phyloP scores from a whole-genome alignment of 2,888 invertebrate genomes.

The Pteria penguin region DNA sequence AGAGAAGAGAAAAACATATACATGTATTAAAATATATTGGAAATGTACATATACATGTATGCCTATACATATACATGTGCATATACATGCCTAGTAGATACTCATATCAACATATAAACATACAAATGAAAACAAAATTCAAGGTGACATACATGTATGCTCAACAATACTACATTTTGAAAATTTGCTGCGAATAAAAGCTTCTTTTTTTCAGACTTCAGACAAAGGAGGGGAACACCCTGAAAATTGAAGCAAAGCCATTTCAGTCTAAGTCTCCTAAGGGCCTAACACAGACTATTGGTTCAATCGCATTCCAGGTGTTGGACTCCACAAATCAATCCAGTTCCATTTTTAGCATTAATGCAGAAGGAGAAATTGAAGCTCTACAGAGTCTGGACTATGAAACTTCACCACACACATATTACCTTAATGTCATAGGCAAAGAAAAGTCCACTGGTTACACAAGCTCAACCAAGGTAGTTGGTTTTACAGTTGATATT shows the following conservation, averaged over 20 bases:
- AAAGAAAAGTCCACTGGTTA: slow-evolving; percentile 98
- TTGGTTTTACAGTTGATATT: neutral
- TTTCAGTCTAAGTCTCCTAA: slow-evolving; percentile 94
- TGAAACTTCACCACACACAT: slow-evolving; percentile 85
- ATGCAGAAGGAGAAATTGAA: slow-evolving; percentile 87
- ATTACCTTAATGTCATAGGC: slow-evolving; percentile 95
- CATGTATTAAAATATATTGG: no score
- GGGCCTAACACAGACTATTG: slow-evolving; percentile 33
- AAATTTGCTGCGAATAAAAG: no score
- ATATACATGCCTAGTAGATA: no score
- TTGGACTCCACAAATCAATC: slow-evolving; percentile 96
- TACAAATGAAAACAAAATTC: no score
- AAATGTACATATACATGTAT: no score
- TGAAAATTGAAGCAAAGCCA: slow-evolving; percentile 97
- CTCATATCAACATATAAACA: no score
- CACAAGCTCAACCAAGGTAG: slow-evolving; percentile 97
- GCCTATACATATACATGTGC: no score
- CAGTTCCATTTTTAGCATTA: slow-evolving; percentile 68
- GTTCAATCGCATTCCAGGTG: slow-evolving; percentile 90
- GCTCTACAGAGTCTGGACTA: slow-evolving; percentile 97
- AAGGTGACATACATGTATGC: no score
- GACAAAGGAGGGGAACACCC: slow-evolving; percentile 85
- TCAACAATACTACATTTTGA: no score
- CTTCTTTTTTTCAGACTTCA: slow-evolving; percentile 73
- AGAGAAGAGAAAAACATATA: no score